Base-by-base conservation (phyloP, 1,140 invertebrate genomes). In the Drosophila ananassae region DNA sequence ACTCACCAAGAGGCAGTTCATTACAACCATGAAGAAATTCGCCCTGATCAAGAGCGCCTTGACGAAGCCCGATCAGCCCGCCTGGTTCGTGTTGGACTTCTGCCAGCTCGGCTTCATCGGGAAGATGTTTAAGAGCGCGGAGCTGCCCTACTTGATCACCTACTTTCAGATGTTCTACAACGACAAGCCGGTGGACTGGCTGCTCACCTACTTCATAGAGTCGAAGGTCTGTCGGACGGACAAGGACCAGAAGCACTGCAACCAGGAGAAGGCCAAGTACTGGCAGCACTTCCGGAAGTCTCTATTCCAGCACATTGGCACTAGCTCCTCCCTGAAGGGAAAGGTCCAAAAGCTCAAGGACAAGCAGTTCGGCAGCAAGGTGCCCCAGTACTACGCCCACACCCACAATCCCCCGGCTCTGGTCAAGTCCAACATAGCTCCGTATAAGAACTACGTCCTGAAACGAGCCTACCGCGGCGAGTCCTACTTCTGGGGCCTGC, bases 291-390 rank as follows among this genome's bases (percentile, higher is more conserved):
- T 96, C 85, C 97, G 98, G 80, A 97, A 98, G 3, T 98, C 98
- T 0, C 93, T 99, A 0, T 99, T 99, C 91, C 98, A 99, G 93
- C 98, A 99, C 89, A 97, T 99, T 74, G 98, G 98, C 9, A 96
- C 96, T 5, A 97, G 98, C 90, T 99, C 98, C 0, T 99, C 98
- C 0, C 93, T 99, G 1, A 98, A 97, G 92, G 98, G 98, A 66
- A 99, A 99, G 94, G 96, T 99, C 51, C 98, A 99, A 90, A 98
- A 98, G 92, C 93, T 99, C 0, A 98, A 98, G 96, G 97, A 99
- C 92, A 96, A 96, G 90, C 96, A 98, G 84, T 99, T 98, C 93
- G 97, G 97, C 8, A 85, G 64, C 54, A 98, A 98, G 92, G 94
- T 97, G 25, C 95, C 95, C 12, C 93, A 97, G 9, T 97, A 95